Conservation (phyloP, 1,140 invertebrate genomes). For the Limonius californicus region DNA sequence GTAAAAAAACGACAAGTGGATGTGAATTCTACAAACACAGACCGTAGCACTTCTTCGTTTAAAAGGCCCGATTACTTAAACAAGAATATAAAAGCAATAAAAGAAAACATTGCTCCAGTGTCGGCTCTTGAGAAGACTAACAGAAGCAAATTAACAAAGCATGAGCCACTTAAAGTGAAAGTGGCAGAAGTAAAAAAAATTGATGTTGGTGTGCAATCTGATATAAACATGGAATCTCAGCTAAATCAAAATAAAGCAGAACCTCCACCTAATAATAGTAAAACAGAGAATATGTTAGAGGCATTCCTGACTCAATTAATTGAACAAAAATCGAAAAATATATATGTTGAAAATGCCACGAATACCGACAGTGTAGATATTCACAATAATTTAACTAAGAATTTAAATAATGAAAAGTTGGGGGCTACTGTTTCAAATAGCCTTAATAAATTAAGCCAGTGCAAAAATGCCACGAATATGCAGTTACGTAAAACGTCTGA, state of each 20-base stretch:
- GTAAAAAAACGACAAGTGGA: neutral
- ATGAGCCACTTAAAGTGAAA: constrained; percentile 5
- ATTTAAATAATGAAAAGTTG: neutral
- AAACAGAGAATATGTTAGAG: constrained; percentile 23
- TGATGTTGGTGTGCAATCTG: constrained; percentile 17
- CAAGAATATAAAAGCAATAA: neutral
- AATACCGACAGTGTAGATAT: constrained; percentile 13
- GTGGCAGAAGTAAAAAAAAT: neutral
- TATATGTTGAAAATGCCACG: constrained; percentile 20
- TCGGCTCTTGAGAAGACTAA: neutral
- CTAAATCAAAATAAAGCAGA: neutral
- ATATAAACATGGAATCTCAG: constrained; percentile 7
- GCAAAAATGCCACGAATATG: constrained; percentile 7
- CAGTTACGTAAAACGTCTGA: constrained; percentile 45
- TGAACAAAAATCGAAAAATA: constrained; percentile 20
- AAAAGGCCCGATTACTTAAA: neutral
- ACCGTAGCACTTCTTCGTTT: neutral
- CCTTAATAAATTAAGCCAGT: neutral
- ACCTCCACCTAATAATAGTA: neutral
- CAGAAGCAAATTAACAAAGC: neutral
- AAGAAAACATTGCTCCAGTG: neutral
- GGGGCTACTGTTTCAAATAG: neutral
- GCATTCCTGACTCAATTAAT: constrained; percentile 31
- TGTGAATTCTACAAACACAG: neutral
- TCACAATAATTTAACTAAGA: neutral